Evolutionary conservation across 2,888 invertebrate genomes (phyloP).

Genomic region (Drosophila kanekoi): DNA sequence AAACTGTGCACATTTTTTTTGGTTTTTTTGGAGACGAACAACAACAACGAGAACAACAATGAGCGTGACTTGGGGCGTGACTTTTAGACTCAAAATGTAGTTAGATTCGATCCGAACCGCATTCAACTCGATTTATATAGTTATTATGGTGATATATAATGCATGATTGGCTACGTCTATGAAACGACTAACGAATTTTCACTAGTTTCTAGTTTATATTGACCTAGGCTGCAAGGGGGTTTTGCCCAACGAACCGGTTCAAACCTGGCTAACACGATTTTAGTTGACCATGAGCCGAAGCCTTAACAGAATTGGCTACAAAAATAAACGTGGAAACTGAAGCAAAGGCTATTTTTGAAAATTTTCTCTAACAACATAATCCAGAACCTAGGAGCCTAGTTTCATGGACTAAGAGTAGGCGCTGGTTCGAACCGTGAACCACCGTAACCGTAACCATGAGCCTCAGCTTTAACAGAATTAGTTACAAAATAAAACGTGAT

Average conservation of each 20-base stretch:
- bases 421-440: neutral
- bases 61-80: conserved; percentile 66
- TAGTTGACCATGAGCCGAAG: too few relatives aligned
- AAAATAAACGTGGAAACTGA: too few relatives aligned
- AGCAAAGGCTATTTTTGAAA: too few relatives aligned
- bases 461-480: too few relatives aligned
- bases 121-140: conserved; percentile 8
- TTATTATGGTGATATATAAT: conserved; percentile 69
- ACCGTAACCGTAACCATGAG: too few relatives aligned
- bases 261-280: too few relatives aligned
- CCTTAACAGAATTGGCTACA: too few relatives aligned
- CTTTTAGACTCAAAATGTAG: neutral
- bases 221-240: conserved; percentile 4
- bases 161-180: conserved; percentile 69
- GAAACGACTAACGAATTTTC: conserved; percentile 76
- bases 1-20: conserved; percentile 60
- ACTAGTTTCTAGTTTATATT: conserved; percentile 52
- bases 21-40: conserved; percentile 48
- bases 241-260: neutral
- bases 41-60: conserved; percentile 56
- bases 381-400: too few relatives aligned
- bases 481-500: too few relatives aligned
- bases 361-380: too few relatives aligned
- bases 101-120: conserved; percentile 34
- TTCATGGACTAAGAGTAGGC: too few relatives aligned